Percentiles rank a stretch among this genome's conserved stretches.
These are phyloP conservation scores for Cyclophora punctaria DNA, from an alignment of 2,888 invertebrate genomes.

Conservation along the genomic window DNA sequence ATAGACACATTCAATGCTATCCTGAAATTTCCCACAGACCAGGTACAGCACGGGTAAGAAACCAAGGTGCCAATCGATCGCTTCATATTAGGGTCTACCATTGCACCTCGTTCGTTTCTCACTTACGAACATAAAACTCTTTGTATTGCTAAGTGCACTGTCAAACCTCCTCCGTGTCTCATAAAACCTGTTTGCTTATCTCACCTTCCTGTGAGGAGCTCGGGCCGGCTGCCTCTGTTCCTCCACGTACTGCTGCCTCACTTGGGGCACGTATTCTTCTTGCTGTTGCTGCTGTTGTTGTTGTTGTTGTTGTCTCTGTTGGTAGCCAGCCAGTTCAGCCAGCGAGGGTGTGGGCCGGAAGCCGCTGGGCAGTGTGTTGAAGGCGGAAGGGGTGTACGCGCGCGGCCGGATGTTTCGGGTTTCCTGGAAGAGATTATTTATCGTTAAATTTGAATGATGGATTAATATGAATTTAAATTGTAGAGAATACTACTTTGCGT, in stretches of 20 bases:
- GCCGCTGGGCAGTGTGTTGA: constrained; percentile 58
- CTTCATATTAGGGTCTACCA: no score
- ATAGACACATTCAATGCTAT: no score
- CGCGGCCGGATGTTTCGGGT: constrained; percentile 65
- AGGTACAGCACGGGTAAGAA: no score
- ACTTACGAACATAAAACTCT: no score
- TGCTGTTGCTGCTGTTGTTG: constrained; percentile 39
- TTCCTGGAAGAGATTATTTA: constrained; percentile 37
- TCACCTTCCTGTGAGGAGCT: constrained; percentile 51
- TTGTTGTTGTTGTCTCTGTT: constrained; percentile 41
- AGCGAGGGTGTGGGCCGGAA: constrained; percentile 63
- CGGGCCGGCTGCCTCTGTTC: constrained; percentile 80
- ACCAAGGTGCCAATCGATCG: no score
- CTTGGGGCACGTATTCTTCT: constrained; percentile 38
- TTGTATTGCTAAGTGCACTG: no score
- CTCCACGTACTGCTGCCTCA: constrained; percentile 60
- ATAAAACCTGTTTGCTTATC: not conserved
- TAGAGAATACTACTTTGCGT: no score
- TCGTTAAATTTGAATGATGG: no score
- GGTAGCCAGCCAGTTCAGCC: constrained; percentile 66
- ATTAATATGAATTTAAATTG: no score
- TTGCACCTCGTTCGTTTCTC: no score
- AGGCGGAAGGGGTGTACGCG: constrained; percentile 55
- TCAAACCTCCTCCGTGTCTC: no score
- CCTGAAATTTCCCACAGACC: no score